These are phyloP conservation scores for Chloebia gouldiae DNA, from an alignment of 2,113 vertebrate genomes.

Conservation along the genomic window DNA sequence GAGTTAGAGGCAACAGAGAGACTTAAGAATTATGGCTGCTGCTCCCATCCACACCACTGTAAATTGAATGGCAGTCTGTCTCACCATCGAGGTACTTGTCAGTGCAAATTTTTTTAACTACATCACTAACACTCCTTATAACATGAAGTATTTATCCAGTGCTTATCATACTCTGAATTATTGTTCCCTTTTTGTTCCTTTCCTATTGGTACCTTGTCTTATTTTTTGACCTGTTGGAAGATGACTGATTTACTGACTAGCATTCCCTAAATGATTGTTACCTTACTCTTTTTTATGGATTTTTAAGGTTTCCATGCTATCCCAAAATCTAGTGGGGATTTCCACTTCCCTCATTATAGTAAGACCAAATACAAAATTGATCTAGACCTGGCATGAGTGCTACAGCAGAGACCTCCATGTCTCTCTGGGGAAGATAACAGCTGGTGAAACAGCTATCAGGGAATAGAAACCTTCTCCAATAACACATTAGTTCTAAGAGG, in stretches of 20 bases:
- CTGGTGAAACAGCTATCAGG: not conserved
- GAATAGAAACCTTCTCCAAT: not conserved
- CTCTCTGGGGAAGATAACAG: not conserved
- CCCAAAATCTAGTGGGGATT: not conserved
- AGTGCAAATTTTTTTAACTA: not conserved
- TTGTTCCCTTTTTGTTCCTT: not conserved
- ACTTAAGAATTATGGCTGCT: not conserved
- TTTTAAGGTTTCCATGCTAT: not conserved
- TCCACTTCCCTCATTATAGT: not conserved
- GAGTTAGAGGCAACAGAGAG: not conserved
- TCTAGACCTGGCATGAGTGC: not conserved
- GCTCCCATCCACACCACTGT: not conserved
- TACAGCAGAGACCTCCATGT: not conserved
- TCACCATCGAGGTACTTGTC: not conserved
- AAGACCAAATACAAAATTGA: not conserved
- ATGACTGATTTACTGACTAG: not conserved
- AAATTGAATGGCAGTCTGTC: not conserved
- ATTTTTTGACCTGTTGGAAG: not conserved
- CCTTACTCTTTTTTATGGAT: not conserved
- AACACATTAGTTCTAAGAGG: not conserved
- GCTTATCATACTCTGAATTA: not conserved
- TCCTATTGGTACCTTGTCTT: not conserved
- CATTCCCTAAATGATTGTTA: not conserved
- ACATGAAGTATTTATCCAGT: not conserved
- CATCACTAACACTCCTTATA: not conserved